Conservation (phyloP, 2,797 vertebrate genomes). For the Pelodytes ibericus region DNA sequence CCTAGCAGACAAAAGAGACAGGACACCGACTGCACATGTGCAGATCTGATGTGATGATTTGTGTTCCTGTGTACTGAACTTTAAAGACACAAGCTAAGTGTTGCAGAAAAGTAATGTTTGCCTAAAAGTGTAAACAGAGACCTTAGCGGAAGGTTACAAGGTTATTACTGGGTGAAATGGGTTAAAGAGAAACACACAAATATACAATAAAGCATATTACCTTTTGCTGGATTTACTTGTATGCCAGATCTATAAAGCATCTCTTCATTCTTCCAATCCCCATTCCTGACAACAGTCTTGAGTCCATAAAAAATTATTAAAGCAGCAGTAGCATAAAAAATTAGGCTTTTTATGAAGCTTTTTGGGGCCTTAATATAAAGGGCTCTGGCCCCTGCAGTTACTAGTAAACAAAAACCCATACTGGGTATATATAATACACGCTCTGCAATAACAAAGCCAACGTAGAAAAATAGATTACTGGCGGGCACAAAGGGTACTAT, state of each 20-base stretch:
- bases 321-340: slow-evolving; percentile 83
- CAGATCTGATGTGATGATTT: not conserved
- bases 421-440: slow-evolving; percentile 98
- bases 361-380: slow-evolving; percentile 84
- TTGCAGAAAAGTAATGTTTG: not conserved
- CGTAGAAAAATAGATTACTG: slow-evolving; percentile 97
- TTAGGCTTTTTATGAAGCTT: slow-evolving; percentile 79
- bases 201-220: slow-evolving; percentile 69
- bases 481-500: slow-evolving; percentile 93
- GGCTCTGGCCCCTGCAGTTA: slow-evolving; percentile 88
- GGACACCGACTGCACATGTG: not conserved
- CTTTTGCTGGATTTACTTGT: slow-evolving; percentile 98
- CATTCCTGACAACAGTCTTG: slow-evolving; percentile 92
- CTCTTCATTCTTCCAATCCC: slow-evolving; percentile 97
- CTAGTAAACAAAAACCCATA: slow-evolving; percentile 97
- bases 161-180: too few species aligned
- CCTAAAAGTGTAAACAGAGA: not conserved
- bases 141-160: too few species aligned
- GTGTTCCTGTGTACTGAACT: not conserved
- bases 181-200: too few species aligned
- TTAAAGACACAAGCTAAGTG: not conserved
- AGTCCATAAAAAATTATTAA: slow-evolving; percentile 89
- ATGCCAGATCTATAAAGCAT: slow-evolving; percentile 99
- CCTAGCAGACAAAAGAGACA: slow-evolving; percentile 5
- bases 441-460: slow-evolving; percentile 98